These are phyloP conservation scores for Oscheius sp. DNA, from an alignment of 2,888 invertebrate genomes.

Conservation along the genomic window DNA sequence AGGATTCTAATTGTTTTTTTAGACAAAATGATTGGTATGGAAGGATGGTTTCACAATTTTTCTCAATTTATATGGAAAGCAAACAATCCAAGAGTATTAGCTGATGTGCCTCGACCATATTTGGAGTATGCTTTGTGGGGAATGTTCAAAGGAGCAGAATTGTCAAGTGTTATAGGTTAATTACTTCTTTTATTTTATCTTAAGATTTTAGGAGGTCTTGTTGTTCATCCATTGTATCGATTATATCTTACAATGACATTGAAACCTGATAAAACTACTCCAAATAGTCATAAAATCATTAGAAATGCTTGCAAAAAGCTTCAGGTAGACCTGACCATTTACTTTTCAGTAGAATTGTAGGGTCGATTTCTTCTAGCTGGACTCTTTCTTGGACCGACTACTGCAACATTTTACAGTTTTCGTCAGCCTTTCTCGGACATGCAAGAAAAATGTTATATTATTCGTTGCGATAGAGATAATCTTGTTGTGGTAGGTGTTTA, in stretches of 20 bases:
- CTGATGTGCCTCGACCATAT: conserved; percentile 57
- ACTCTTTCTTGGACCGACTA: conserved; percentile 53
- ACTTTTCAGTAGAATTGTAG: conserved; percentile 29
- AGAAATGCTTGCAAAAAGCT: conserved; percentile 57
- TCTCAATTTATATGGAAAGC: conserved; percentile 48
- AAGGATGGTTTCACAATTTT: conserved; percentile 64
- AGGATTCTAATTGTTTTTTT: not conserved
- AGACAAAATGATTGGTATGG: conserved; percentile 49
- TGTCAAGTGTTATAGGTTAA: conserved; percentile 59
- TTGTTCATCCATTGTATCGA: conserved; percentile 65
- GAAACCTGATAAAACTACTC: conserved; percentile 59
- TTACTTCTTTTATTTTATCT: not conserved
- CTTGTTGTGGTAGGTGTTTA: conserved; percentile 43
- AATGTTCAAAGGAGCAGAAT: conserved; percentile 60
- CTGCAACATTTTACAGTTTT: conserved; percentile 40
- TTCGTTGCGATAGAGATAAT: conserved; percentile 50
- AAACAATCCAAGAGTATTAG: conserved; percentile 49
- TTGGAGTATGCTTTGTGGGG: conserved; percentile 61
- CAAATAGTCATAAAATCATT: conserved; percentile 66
- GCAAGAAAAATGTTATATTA: conserved; percentile 58
- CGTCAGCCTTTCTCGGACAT: conserved; percentile 35
- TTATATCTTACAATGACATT: conserved; percentile 52
- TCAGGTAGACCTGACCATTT: conserved; percentile 39
- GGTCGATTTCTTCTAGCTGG: conserved; percentile 61
- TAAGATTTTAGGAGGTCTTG: conserved; percentile 53